Evolutionary conservation across 2,113 vertebrate species (phyloP).

Genomic region (Dromiciops gliroides): DNA sequence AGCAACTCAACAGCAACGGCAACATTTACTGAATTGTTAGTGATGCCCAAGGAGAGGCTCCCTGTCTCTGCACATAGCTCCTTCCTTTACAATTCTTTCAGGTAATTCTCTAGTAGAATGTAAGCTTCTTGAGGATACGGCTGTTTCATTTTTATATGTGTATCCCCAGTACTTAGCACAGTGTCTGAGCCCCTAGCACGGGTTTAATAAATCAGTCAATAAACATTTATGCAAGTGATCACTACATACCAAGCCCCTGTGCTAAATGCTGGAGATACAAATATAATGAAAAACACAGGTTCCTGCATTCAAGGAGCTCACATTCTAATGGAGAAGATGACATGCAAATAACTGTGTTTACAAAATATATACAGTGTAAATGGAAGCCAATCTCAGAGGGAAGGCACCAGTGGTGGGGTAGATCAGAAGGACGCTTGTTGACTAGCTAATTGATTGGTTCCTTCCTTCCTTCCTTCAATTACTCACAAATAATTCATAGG

Average conservation of each 20-base stretch:
- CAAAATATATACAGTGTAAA: not conserved
- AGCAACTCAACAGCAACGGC: not conserved
- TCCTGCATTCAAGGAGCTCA: not conserved
- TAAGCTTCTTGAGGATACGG: not conserved
- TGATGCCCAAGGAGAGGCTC: not conserved
- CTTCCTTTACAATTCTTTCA: not conserved
- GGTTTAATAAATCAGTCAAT: not conserved
- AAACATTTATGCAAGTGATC: constrained; percentile 8
- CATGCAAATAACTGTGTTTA: not conserved
- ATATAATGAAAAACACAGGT: not conserved
- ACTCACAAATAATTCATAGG: not conserved
- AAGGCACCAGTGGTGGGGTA: not conserved
- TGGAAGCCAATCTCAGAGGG: not conserved
- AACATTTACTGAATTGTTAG: not conserved
- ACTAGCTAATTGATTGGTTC: not conserved
- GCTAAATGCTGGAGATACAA: too few relatives aligned
- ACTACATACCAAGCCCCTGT: not conserved
- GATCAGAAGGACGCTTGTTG: not conserved
- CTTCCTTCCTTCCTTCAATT: not conserved
- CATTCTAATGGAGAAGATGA: not conserved
- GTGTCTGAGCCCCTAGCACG: not conserved
- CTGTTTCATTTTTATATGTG: not conserved
- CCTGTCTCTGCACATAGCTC: not conserved
- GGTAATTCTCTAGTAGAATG: not conserved
- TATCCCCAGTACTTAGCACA: not conserved